Evolutionary conservation across 2,888 invertebrate genomes (phyloP).

Genomic region (Oscheius sp.): DNA sequence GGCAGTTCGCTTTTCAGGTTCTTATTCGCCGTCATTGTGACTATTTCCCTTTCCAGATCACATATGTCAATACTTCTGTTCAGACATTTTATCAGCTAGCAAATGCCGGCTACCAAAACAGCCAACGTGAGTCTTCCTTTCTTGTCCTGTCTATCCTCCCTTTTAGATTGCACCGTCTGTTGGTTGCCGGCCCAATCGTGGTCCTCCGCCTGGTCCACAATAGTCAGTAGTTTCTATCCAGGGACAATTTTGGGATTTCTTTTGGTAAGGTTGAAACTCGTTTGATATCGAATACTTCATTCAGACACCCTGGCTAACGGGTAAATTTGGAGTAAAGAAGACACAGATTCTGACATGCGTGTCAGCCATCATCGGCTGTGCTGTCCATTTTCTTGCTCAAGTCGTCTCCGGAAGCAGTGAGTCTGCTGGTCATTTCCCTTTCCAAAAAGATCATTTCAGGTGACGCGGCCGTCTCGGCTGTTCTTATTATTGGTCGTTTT

Average conservation of each 20-base stretch:
- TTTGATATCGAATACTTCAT: not conserved
- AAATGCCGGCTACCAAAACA: conserved; percentile 42
- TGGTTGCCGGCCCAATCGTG: conserved; percentile 52
- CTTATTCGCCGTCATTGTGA: not conserved
- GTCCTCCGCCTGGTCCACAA: conserved; percentile 64
- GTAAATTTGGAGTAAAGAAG: conserved; percentile 61
- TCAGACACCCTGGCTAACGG: conserved; percentile 65
- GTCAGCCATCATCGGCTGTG: conserved; percentile 63
- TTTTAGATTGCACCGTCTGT: conserved; percentile 38
- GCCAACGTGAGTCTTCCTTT: conserved; percentile 1
- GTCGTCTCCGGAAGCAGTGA: conserved; percentile 39
- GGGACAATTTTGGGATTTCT: conserved; percentile 69
- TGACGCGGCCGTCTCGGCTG: conserved; percentile 50
- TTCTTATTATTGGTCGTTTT: conserved; percentile 64
- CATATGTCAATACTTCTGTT: conserved; percentile 72
- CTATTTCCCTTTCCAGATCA: conserved; percentile 62
- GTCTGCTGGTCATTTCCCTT: too few species aligned
- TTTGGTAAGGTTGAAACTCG: conserved; percentile 46
- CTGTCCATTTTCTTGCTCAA: conserved; percentile 57
- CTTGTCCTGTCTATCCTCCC: not conserved
- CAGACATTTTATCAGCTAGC: conserved; percentile 62
- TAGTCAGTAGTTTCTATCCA: conserved; percentile 69
- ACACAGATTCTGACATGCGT: conserved; percentile 60
- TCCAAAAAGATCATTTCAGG: conserved; percentile 43
- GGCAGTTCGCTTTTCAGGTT: conserved; percentile 72